Evolutionary conservation across 2,113 vertebrate genomes (phyloP), one percentile per base, ranked within the genome.

Genomic region (Motacilla tschutschensis): DNA sequence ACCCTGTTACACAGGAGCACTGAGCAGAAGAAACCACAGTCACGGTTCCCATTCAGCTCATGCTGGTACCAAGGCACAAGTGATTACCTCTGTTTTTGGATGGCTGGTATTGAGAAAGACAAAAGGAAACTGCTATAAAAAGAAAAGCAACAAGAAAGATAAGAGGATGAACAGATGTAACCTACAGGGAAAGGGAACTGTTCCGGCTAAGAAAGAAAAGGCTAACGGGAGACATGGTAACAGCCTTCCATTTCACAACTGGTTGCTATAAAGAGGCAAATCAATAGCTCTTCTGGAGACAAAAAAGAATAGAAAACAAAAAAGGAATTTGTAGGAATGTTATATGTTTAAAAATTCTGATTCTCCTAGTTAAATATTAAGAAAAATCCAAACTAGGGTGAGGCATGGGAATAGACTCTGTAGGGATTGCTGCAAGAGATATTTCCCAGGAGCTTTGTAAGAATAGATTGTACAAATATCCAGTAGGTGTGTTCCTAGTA

Each of bases 401-500:
- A 88, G 70, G 43, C 26, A 83, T 26, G 40, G 50, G 66, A 79
- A 86, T n/a, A 81, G 46, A 54, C 12, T 78, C 71, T 60, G 20
- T 14, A 83, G 62, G 63, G 58, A 75, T 33, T 67, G 16, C 58
- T 79, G 47, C 46, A 73, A 81, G 31, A 79, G 17, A 43, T 51
- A 47, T 55, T 87, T 88, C 75, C 47, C 72, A 15, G 3, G 82
- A 76, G 67, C 13, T 87, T 79, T 87, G 10, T 77, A 82, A 90
- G 40, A 90, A 79, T 31, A 79, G 55, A 10, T 29, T 82, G 33
- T 50, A 82, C 63, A 88, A 94, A 88, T 72, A 95, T 17, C 71
- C 17, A 54, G 63, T 64, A 88, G 36, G 47, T 60, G 54, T 69
- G n/a, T 65, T 73, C 81, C 65, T 10, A 78, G 48, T 29, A 31